Conservation (phyloP, 2,888 invertebrate genomes). For the Limnephilus lunatus region DNA sequence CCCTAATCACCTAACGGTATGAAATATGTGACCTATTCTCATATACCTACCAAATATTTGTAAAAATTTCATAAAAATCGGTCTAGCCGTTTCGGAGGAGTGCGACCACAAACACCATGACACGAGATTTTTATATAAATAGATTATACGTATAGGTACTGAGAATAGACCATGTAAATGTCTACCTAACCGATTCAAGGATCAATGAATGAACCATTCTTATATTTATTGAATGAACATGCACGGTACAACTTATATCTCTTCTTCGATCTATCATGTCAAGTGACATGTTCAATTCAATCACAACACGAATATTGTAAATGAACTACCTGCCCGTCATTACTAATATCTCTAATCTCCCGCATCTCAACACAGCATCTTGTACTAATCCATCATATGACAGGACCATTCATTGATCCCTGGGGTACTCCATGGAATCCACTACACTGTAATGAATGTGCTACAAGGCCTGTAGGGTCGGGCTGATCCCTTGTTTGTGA, state of each 20-base stretch:
- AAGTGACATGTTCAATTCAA: slow-evolving; percentile 43
- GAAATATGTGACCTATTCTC: too few relatives aligned
- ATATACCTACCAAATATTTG: too few relatives aligned
- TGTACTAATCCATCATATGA: slow-evolving; percentile 35
- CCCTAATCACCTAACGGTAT: too few relatives aligned
- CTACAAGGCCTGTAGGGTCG: not conserved
- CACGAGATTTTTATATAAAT: too few relatives aligned
- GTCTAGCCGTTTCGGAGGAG: too few relatives aligned
- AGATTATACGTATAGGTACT: not conserved
- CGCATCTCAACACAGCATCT: not conserved
- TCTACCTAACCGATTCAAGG: not conserved
- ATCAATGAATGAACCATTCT: slow-evolving; percentile 22
- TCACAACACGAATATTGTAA: slow-evolving; percentile 31
- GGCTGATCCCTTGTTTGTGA: slow-evolving; percentile 30
- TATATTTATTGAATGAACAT: slow-evolving; percentile 23
- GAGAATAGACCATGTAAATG: not conserved
- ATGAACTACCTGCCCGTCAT: not conserved
- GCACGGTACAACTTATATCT: slow-evolving; percentile 16
- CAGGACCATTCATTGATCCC: slow-evolving; percentile 47
- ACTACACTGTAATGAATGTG: slow-evolving; percentile 17
- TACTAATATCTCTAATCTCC: not conserved
- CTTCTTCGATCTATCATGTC: slow-evolving; percentile 37
- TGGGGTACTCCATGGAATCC: slow-evolving; percentile 22
- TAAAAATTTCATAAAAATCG: too few relatives aligned
- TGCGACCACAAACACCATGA: too few relatives aligned